Percentiles rank a stretch among this genome's conserved stretches.
Conservation (phyloP, 2,797 vertebrate genomes). For the Sebastes alutus region DNA sequence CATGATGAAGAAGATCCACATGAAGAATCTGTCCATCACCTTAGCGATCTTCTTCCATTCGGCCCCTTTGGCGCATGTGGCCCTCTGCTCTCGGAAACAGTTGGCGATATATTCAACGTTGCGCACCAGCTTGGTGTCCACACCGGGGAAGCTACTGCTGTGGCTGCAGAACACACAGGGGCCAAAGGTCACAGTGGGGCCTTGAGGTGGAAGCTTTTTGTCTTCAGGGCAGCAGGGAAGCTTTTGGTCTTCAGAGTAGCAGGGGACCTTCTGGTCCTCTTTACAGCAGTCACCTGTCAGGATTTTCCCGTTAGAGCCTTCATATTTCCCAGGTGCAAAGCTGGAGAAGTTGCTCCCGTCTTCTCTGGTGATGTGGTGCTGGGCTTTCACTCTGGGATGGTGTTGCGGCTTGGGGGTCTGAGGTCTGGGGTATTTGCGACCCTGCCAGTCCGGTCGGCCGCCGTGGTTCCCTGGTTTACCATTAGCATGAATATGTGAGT, state of each 20-base stretch:
- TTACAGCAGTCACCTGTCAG: conserved; percentile 68
- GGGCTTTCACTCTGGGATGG: conserved; percentile 59
- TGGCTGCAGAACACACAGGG: conserved; percentile 77
- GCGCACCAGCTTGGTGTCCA: conserved; percentile 79
- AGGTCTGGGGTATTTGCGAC: conserved; percentile 48
- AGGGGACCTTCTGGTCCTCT: conserved; percentile 60
- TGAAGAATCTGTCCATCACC: conserved; percentile 98
- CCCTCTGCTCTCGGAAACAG: conserved; percentile 92
- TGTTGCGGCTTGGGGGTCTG: conserved; percentile 67
- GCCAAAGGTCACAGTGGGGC: conserved; percentile 72
- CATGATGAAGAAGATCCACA: conserved; percentile 99
- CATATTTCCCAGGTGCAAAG: conserved; percentile 61
- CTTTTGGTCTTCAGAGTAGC: conserved; percentile 35
- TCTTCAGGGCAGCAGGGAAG: too few species aligned
- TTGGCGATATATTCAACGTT: conserved; percentile 95
- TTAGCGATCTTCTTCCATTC: conserved; percentile 99
- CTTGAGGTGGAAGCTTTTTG: conserved; percentile 69
- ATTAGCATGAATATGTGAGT: conserved; percentile 51
- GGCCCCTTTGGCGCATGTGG: conserved; percentile 89
- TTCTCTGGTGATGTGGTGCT: conserved; percentile 72
- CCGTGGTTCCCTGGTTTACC: conserved; percentile 54
- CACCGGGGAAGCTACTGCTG: conserved; percentile 30
- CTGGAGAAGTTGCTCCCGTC: conserved; percentile 56
- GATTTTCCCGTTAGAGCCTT: conserved; percentile 65
- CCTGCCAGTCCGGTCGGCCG: conserved; percentile 27